phyloP scores from a whole-genome alignment of 2,113 vertebrate genomes.

The Zosterops borbonicus region DNA sequence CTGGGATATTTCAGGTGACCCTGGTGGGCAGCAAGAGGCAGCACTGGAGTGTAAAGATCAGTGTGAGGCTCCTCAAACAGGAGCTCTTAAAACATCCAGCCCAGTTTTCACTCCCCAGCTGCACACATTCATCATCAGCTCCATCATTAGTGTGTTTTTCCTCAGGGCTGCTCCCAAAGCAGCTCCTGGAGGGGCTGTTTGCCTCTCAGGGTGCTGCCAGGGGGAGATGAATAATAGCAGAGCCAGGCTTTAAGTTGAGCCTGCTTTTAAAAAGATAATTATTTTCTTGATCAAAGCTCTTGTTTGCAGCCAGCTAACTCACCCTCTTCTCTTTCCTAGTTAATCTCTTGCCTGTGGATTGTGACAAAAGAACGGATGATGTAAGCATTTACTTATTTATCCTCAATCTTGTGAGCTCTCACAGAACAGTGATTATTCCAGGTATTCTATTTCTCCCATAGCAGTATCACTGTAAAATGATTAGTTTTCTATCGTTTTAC shows the following conservation, averaged over 20 bases:
- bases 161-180: neutral
- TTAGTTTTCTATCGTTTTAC: neutral
- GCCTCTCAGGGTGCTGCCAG: neutral
- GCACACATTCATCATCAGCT: neutral
- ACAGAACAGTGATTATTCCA: neutral
- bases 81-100: neutral
- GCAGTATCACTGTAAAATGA: neutral
- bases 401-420: neutral
- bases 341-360: slow-evolving; percentile 78
- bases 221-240: neutral
- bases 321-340: slow-evolving; percentile 69
- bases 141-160: neutral
- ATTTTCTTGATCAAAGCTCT: slow-evolving; percentile 25
- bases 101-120: neutral
- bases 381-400: slow-evolving; percentile 70
- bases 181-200: neutral
- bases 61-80: neutral
- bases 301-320: slow-evolving; percentile 39
- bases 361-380: slow-evolving; percentile 71
- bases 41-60: neutral
- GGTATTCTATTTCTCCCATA: neutral
- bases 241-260: neutral
- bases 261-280: neutral
- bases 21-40: neutral
- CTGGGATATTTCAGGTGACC: neutral